Percentiles rank a stretch among this genome's conserved stretches.
Evolutionary conservation across 2,888 invertebrate genomes (phyloP).

Genomic region (Oligia strigilis): DNA sequence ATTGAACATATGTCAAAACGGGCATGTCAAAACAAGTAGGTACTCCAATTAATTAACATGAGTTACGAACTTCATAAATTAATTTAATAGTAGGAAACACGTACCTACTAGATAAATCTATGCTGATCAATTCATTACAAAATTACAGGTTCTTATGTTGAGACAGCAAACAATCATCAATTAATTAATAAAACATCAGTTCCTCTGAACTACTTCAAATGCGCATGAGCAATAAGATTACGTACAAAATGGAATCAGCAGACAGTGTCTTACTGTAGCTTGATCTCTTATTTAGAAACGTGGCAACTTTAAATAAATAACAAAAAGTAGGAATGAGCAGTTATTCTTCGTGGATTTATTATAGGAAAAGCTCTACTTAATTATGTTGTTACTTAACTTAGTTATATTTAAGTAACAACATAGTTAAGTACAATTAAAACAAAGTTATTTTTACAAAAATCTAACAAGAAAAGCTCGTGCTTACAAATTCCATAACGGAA

Average conservation of each 20-base stretch:
- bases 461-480: background rate
- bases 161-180: conserved; percentile 48
- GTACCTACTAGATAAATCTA: conserved; percentile 42
- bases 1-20: background rate
- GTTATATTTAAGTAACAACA: too few species aligned
- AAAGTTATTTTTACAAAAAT: background rate
- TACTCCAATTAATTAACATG: conserved; percentile 13
- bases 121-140: conserved; percentile 46
- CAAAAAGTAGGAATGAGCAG: background rate
- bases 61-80: conserved; percentile 8
- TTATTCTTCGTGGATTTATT: background rate
- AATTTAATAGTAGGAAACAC: conserved; percentile 32
- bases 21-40: background rate
- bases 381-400: background rate
- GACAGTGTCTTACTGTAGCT: background rate
- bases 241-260: conserved; percentile 7
- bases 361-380: background rate
- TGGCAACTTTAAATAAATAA: background rate
- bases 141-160: conserved; percentile 40
- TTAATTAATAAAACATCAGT: conserved; percentile 60
- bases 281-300: conserved; percentile 10
- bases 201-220: conserved; percentile 45
- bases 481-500: background rate
- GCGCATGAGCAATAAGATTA: conserved; percentile 47
- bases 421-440: background rate